Evolutionary conservation across 2,113 vertebrate genomes (phyloP).

Genomic region (Carollia perspicillata): DNA sequence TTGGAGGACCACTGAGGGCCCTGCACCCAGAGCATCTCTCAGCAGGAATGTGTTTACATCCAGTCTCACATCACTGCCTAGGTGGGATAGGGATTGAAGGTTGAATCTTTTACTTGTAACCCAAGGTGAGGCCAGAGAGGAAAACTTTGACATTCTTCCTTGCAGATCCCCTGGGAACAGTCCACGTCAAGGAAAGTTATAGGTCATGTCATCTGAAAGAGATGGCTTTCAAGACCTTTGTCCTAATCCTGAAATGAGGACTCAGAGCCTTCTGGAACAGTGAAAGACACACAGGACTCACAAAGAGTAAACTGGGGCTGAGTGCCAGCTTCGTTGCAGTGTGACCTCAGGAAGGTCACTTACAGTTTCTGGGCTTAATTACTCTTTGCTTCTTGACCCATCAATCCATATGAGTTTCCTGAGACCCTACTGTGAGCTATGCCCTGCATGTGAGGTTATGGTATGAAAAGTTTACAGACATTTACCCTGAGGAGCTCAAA

Average conservation of each 20-base stretch:
- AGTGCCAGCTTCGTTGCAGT: not conserved
- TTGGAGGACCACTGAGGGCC: not conserved
- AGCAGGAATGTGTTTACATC: not conserved
- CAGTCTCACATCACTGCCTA: not conserved
- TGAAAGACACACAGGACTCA: not conserved
- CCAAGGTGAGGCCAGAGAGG: not conserved
- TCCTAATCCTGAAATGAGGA: not conserved
- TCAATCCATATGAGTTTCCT: not conserved
- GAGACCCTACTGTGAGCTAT: not conserved
- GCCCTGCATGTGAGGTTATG: not conserved
- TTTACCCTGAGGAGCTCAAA: not conserved
- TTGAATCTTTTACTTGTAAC: not conserved
- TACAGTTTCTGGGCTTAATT: not conserved
- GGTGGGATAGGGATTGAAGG: accelerated
- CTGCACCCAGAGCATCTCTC: accelerated
- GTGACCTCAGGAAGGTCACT: not conserved
- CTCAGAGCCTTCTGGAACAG: not conserved
- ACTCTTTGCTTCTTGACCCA: not conserved
- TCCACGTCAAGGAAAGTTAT: not conserved
- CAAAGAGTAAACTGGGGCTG: not conserved
- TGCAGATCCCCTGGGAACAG: not conserved
- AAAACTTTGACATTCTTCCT: not conserved
- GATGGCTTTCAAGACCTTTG: not conserved
- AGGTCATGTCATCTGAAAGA: not conserved
- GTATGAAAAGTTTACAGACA: not conserved